phyloP scores from a whole-genome alignment of 2,888 invertebrate species.

The Ephialtes manifestator region DNA sequence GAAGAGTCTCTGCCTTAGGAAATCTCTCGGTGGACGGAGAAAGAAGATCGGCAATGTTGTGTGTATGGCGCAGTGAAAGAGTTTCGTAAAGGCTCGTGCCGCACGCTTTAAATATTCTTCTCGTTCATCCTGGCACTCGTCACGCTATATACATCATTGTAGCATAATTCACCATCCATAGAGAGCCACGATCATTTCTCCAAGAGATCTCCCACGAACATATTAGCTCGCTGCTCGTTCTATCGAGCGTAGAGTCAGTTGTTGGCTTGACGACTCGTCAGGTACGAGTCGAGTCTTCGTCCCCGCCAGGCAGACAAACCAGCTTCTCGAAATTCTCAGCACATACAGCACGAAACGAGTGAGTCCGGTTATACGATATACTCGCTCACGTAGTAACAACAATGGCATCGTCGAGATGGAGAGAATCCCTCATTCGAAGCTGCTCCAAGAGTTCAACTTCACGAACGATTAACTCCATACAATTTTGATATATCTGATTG shows the following conservation, averaged over 20 bases:
- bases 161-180: not conserved
- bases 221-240: not conserved
- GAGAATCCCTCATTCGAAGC: conserved; percentile 40
- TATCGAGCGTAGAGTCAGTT: not conserved
- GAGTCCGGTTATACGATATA: conserved; percentile 41
- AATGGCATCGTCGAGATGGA: not conserved
- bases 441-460: conserved; percentile 41
- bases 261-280: not conserved
- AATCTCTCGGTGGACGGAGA: not conserved
- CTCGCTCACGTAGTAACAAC: not conserved
- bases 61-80: not conserved
- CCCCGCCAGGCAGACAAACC: not conserved
- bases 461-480: conserved; percentile 34
- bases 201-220: conserved; percentile 22
- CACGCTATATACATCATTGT: not conserved
- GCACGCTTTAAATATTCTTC: conserved; percentile 51
- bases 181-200: conserved; percentile 9
- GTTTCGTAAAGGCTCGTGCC: conserved; percentile 40
- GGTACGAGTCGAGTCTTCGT: not conserved
- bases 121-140: conserved; percentile 25
- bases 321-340: conserved; percentile 39
- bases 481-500: not conserved
- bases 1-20: not conserved
- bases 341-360: conserved; percentile 21
- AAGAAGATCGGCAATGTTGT: not conserved